Base-by-base conservation (phyloP, 2,888 invertebrate species). In the Ditula angustiorana region DNA sequence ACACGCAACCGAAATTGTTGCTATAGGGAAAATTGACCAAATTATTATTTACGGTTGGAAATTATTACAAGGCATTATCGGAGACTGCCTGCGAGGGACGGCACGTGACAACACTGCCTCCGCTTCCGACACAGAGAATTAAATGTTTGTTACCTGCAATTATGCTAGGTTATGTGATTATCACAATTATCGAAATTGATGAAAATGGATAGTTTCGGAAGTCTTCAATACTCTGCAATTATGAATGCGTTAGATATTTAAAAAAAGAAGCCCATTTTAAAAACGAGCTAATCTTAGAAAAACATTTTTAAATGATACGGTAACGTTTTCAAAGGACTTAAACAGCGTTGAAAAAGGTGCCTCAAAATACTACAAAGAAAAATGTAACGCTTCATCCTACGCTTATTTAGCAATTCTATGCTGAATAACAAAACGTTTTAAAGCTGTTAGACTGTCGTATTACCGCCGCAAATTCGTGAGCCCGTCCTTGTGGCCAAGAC, bases 11-110 rank as follows among this genome's bases (percentile, higher is more conserved):
- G 77, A 87, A 91, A 89, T 90, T 89, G 88, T 64, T 64, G 64
- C 53, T 90, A 79, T 77, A 70, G 78, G 86, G 90, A 86, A 88
- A 90, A 89, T 92, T 90, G 88, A 91, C 91, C 88, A 92, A 92
- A 92, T 92, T 88, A 88, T 92, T 91, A 92, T 92, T 92, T 92
- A 92, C 87, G 90, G 83, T 78, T 86, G 70, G 78, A 88, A 92
- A 92, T 92, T 92, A 90, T 90, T 90, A 89, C 86, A 80, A 80
- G 81, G 87, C 80, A 87, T 89, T 88, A 88, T 76, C 74, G 83
- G 80, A 87, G 37, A 56, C 56, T 62, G 41, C 62, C 62, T 50
- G 41, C 57, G 61, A 49, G 49, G 41, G 49, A 49, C 44, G 28
- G 47, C 47, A 57, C 57, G 50, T 61, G 61, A 55, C 47, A 44